Conservation (phyloP, 2,113 vertebrate genomes). For the Nipponia nippon region DNA sequence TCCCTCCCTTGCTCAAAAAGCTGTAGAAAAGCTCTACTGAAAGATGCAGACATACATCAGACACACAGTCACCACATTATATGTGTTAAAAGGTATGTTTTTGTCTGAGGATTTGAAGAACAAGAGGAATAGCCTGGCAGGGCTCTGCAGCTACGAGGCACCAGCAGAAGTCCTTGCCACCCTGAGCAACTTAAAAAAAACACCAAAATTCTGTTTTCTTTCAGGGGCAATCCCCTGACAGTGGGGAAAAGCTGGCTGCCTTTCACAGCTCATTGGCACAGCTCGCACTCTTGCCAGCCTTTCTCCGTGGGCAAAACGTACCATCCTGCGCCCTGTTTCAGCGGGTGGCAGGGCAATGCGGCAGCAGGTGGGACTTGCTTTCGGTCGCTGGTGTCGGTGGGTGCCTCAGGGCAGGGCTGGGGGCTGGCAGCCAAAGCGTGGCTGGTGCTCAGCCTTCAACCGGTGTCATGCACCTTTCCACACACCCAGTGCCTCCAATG, state of each 20-base stretch:
- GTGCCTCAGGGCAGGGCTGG: background rate
- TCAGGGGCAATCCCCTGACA: accelerated
- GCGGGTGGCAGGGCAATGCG: accelerated
- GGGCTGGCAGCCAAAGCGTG: background rate
- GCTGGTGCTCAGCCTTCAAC: background rate
- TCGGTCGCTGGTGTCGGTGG: accelerated
- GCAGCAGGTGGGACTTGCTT: background rate
- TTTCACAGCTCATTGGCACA: background rate
- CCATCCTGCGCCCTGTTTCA: background rate
- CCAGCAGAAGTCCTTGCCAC: background rate
- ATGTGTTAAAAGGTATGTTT: background rate
- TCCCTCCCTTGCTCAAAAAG: background rate
- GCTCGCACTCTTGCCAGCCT: background rate
- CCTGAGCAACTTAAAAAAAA: background rate
- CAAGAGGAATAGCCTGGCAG: background rate
- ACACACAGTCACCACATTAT: background rate
- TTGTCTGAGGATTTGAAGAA: background rate
- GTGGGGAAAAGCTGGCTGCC: background rate
- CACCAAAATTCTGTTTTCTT: background rate
- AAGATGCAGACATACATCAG: background rate
- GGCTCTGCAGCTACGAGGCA: background rate
- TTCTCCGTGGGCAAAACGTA: background rate
- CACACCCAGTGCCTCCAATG: background rate
- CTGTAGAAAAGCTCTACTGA: background rate
- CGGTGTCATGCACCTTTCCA: background rate